Conservation (phyloP, 1,140 invertebrate species). For the Lordiphosa mommai region DNA sequence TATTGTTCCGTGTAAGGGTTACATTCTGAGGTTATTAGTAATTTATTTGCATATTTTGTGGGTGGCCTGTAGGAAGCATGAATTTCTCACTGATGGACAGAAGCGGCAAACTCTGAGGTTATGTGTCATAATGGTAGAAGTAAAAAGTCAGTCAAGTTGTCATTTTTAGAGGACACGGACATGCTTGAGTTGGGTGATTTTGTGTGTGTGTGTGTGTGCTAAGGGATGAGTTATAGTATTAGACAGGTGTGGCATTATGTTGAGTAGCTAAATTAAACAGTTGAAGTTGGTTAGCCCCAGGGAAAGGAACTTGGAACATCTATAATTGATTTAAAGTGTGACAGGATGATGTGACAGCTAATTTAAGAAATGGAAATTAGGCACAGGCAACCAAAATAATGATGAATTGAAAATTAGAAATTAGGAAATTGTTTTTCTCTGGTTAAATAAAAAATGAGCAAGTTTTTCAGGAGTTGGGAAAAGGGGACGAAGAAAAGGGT, state of each 20-base stretch:
- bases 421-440: no score
- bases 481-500: no score
- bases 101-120: conserved; percentile 25
- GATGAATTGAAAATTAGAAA: no score
- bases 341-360: no score
- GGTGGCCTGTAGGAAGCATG: conserved; percentile 10
- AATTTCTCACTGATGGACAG: conserved; percentile 50
- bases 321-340: no score
- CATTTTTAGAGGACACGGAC: conserved; percentile 62
- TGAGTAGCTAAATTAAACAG: no score
- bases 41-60: conserved; percentile 74
- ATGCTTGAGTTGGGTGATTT: conserved; percentile 54
- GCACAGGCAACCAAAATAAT: no score
- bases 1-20: conserved; percentile 61
- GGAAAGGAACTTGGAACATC: no score
- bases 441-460: no score
- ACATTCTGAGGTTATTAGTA: conserved; percentile 74
- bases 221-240: background rate
- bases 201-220: background rate
- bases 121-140: conserved; percentile 33
- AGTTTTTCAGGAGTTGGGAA: no score
- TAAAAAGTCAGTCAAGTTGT: conserved; percentile 63
- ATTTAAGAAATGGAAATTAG: no score
- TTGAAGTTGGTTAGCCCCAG: no score
- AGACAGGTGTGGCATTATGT: background rate